Percentiles rank a stretch among this genome's conserved stretches.
Conservation (phyloP, 2,113 vertebrate genomes). For the Cnemophilus loriae region DNA sequence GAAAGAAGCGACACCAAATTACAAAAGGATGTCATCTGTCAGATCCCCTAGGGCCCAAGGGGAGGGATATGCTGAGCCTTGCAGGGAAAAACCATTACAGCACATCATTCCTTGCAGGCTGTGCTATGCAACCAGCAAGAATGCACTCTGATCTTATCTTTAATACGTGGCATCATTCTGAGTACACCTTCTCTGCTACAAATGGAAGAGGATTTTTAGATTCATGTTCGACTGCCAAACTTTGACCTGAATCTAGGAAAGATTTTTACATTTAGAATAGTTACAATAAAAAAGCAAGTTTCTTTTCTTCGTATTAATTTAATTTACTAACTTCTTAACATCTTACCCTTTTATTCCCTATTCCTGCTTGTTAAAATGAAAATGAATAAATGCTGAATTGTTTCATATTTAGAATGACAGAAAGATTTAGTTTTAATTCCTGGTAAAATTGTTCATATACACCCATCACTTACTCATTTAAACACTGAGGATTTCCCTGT, state of each 20-base stretch:
- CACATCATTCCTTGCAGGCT: background rate
- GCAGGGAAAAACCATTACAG: background rate
- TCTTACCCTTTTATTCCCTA: background rate
- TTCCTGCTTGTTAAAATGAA: background rate
- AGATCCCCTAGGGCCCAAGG: background rate
- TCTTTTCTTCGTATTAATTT: background rate
- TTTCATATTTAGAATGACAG: background rate
- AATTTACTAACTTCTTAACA: background rate
- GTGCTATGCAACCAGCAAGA: background rate
- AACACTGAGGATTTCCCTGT: background rate
- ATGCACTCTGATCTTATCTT: background rate
- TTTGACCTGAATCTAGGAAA: background rate
- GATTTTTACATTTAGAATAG: background rate
- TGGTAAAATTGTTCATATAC: background rate
- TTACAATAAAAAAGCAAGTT: background rate
- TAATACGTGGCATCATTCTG: background rate
- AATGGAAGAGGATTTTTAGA: background rate
- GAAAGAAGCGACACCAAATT: background rate
- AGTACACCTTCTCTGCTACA: background rate
- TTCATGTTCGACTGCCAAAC: background rate
- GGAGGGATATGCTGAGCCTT: background rate
- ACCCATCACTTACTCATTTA: background rate
- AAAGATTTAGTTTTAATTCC: background rate
- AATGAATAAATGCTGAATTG: background rate
- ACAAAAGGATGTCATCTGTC: background rate